phyloP scores from a whole-genome alignment of 2,113 vertebrate genomes.

The Campylomormyrus numenius region DNA sequence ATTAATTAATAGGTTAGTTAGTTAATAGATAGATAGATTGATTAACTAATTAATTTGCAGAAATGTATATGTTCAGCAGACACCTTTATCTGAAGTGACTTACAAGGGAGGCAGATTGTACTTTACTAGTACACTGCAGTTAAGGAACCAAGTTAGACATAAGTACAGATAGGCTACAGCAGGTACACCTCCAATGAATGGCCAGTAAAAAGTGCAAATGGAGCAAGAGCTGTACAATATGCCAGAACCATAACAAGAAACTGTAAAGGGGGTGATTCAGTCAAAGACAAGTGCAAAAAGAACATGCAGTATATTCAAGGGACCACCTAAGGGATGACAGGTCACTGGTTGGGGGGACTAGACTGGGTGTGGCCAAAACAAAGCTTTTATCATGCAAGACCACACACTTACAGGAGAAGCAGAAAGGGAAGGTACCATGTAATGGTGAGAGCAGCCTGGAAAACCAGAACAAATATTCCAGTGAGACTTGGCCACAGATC shows the following conservation, averaged over 20 bases:
- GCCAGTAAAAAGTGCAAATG: background rate
- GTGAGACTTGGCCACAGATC: background rate
- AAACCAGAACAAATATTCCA: background rate
- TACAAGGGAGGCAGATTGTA: background rate
- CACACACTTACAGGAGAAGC: background rate
- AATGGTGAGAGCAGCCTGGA: background rate
- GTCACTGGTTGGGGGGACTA: background rate
- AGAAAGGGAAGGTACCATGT: background rate
- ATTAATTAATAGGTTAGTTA: background rate
- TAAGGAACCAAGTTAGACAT: background rate
- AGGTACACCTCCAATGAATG: background rate
- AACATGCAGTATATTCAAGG: background rate
- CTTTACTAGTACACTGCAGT: background rate
- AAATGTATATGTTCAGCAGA: background rate
- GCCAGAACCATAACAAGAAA: background rate
- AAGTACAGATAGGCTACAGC: background rate
- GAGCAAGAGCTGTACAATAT: background rate
- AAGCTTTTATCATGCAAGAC: background rate
- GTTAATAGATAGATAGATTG: background rate
- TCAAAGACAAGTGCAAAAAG: background rate
- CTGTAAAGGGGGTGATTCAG: background rate
- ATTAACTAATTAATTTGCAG: background rate
- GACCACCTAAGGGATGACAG: background rate
- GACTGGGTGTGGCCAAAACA: background rate
- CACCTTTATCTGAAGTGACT: background rate